A percentile compares a stretch with the other conserved stretches of the same genome.
Conservation (phyloP, 1,140 invertebrate genomes). For the Coptotermes formosanus region DNA sequence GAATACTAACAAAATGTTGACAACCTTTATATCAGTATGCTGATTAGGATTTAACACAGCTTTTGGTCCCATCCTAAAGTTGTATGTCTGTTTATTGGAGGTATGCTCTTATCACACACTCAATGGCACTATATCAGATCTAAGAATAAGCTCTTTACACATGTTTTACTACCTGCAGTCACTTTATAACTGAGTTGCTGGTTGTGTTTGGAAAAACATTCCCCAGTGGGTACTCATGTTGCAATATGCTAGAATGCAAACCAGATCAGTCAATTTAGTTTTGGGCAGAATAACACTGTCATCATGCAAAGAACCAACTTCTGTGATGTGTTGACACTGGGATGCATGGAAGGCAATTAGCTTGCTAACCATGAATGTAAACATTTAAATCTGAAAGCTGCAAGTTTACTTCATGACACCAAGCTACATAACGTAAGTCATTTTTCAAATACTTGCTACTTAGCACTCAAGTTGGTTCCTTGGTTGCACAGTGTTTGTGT, state of each 20-base stretch:
- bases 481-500: background rate
- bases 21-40: too few species aligned
- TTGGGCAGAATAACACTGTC: constrained; percentile 20
- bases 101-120: too few species aligned
- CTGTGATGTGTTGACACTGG: background rate
- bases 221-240: constrained; percentile 30
- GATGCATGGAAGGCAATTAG: background rate
- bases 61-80: too few species aligned
- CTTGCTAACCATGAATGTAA: background rate
- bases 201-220: constrained; percentile 17
- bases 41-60: too few species aligned
- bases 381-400: background rate
- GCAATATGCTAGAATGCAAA: constrained; percentile 36
- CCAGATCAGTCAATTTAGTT: constrained; percentile 34
- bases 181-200: constrained; percentile 11
- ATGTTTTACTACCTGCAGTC: too few species aligned
- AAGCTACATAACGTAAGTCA: background rate
- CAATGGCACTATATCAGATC: too few species aligned
- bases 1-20: too few species aligned
- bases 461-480: constrained; percentile 7
- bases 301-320: constrained; percentile 30
- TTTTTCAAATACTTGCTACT: background rate
- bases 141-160: too few species aligned
- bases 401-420: background rate
- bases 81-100: too few species aligned